Conservation (phyloP, 2,113 vertebrate species). For the Nothoprocta pentlandii region DNA sequence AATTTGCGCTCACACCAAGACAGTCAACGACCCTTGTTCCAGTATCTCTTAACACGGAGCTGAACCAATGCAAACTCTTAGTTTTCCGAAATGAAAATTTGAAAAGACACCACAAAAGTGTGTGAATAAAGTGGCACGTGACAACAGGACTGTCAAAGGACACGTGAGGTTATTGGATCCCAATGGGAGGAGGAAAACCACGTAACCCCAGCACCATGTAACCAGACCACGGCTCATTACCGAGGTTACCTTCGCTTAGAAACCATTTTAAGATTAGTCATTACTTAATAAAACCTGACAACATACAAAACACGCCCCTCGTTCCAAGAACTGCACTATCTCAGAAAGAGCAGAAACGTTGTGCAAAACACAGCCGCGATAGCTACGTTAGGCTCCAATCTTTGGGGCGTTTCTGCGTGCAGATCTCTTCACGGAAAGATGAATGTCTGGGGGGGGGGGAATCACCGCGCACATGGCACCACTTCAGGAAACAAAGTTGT, state of each 20-base stretch:
- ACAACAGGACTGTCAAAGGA: background rate
- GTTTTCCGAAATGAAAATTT: background rate
- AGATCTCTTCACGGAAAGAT: background rate
- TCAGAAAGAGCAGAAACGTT: background rate
- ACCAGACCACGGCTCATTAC: background rate
- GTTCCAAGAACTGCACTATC: background rate
- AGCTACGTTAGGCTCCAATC: background rate
- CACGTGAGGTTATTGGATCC: background rate
- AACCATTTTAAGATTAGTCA: background rate
- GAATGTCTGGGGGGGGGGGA: background rate
- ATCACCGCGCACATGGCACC: background rate
- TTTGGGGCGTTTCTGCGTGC: no score
- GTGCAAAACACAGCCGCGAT: background rate
- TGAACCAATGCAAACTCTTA: background rate
- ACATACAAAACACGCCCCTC: background rate
- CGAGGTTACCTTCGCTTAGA: background rate
- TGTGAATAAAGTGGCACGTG: background rate
- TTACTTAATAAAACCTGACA: background rate
- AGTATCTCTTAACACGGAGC: background rate
- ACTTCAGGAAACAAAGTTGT: constrained; percentile 7
- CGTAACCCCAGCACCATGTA: background rate
- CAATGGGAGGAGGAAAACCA: background rate
- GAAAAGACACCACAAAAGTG: background rate
- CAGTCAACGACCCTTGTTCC: background rate
- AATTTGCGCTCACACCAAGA: background rate